Evolutionary conservation across 1,140 invertebrate species (phyloP).

Genomic region (Caerostris darwini): DNA sequence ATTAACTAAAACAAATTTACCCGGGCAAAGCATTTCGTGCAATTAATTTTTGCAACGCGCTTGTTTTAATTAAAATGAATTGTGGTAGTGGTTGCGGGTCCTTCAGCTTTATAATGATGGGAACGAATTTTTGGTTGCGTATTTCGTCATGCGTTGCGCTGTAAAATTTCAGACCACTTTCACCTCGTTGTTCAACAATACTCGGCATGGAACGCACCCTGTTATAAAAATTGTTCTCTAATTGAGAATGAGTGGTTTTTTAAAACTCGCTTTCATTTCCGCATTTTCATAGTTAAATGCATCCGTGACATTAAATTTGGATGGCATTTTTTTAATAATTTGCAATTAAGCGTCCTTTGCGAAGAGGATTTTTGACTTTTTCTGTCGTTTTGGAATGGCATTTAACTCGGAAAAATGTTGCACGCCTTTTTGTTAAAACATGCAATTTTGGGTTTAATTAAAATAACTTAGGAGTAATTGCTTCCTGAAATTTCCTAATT

Average conservation of each 20-base stretch:
- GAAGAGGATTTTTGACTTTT: not conserved
- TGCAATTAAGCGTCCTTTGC: not conserved
- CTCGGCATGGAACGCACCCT: not conserved
- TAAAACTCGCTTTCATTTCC: not conserved
- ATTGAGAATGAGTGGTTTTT: no score
- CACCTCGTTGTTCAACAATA: not conserved
- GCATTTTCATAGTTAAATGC: constrained; percentile 6
- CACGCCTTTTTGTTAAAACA: not conserved
- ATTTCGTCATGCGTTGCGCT: not conserved
- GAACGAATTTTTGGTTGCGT: not conserved
- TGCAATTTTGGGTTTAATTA: not conserved
- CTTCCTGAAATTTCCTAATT: no score
- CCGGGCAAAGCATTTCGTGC: constrained; percentile 1
- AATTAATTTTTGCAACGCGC: constrained; percentile 22
- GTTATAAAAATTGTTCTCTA: no score
- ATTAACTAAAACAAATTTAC: constrained; percentile 19
- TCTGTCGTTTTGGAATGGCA: not conserved
- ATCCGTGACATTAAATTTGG: not conserved
- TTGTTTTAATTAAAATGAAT: constrained; percentile 41
- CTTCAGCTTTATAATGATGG: not conserved
- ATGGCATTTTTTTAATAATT: not conserved
- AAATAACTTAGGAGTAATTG: not conserved
- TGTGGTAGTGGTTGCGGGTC: not conserved
- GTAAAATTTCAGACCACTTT: not conserved
- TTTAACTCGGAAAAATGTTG: not conserved